These are phyloP conservation scores for Orchesella flavescens DNA, from an alignment of 2,888 invertebrate genomes.

Conservation along the genomic window DNA sequence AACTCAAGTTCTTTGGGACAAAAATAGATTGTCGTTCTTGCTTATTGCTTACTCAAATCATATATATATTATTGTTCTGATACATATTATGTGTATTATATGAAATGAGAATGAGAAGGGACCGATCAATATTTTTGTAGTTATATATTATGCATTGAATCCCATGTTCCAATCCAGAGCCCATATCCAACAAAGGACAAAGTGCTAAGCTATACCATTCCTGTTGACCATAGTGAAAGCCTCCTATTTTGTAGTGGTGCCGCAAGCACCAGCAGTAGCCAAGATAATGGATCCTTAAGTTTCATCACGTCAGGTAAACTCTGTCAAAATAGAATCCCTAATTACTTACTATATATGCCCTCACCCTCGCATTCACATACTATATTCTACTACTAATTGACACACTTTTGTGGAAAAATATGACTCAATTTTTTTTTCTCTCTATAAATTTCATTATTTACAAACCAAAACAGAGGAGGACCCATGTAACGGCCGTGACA, in stretches of 20 bases:
- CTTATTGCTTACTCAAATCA: no score
- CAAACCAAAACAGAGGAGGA: slow-evolving; percentile 36
- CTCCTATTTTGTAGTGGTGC: slow-evolving; percentile 39
- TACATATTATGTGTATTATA: no score
- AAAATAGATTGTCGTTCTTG: no score
- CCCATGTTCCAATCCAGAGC: slow-evolving; percentile 10
- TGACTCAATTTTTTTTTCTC: neutral
- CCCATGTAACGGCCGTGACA: slow-evolving; percentile 65
- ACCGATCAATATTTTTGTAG: neutral
- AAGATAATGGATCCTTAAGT: slow-evolving; percentile 43
- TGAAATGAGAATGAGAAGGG: no score
- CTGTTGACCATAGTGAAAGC: slow-evolving; percentile 48
- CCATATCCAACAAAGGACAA: slow-evolving; percentile 57
- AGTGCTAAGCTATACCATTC: slow-evolving; percentile 60
- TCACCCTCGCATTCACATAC: neutral
- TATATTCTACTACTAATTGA: slow-evolving; percentile 14
- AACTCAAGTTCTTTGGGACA: no score
- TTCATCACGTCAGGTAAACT: slow-evolving; percentile 49
- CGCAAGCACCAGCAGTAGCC: slow-evolving; percentile 14
- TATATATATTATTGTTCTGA: no score
- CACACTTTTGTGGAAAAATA: slow-evolving; percentile 18
- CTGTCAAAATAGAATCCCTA: neutral
- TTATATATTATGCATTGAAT: neutral
- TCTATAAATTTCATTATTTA: neutral
- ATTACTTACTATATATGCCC: neutral